Base-by-base conservation (phyloP, 1,140 invertebrate genomes). In the Helicoverpa zea region DNA sequence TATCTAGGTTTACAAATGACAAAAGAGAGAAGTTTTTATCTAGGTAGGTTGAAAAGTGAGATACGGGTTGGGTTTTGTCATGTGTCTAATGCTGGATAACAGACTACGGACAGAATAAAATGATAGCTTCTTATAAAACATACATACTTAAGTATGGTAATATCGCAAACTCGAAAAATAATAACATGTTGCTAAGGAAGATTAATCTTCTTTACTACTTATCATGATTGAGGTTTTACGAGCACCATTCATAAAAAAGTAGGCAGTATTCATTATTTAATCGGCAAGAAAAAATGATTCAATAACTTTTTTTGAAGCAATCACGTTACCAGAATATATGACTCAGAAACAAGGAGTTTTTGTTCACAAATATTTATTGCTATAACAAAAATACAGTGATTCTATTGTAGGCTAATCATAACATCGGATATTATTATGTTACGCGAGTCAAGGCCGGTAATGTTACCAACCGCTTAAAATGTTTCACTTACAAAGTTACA, bases 381-480 rank as follows among this genome's bases (percentile, higher is more conserved):
- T 70, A 49, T 70, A 52, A 70, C 47, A 61, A 58, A 61, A 58
- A 61, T 49, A 75, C 56, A 75, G 2, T 61, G 35, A 75, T 61
- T 47, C 43, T 18, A 13, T 75, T 75, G 73, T 63, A 16, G 49
- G 56, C 56, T 43, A 61, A 61, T 61, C 73, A 61, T 51, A 75
- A 75, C 73, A 75, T 61, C 35, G 56, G 47, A 70, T 70, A 52
- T 70, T 70, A 70, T 52, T 51, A 75, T 43, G n/a, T 51, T 23
- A 75, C 56, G 51, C 12, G 35, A 75, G 56, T 75, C 73, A 75
- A 75, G 73, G 73, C 43, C 43, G 29, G n/a, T 4, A 63, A 16
- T 75, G 73, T 75, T 75, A 18, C 73, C 49, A 75, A 35, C 58
- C 43, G 43, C 73, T 61, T 49, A 61, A 49, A 75, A 61, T 23